Conservation (phyloP, 2,888 invertebrate species). For the Drosophila robusta region DNA sequence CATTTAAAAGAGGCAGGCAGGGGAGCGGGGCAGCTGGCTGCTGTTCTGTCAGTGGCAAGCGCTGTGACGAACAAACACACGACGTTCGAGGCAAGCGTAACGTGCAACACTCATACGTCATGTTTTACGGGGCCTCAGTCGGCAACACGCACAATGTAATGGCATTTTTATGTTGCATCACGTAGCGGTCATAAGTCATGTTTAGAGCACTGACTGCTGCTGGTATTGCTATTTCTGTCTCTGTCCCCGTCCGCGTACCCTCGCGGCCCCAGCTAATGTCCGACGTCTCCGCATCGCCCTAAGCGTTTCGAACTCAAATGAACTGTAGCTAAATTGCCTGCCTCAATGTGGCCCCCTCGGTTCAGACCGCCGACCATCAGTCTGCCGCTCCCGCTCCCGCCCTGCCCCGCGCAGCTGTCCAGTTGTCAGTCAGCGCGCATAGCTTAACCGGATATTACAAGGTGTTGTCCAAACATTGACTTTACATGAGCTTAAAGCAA, state of each 20-base stretch:
- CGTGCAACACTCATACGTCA: slow-evolving; percentile 82
- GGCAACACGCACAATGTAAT: slow-evolving; percentile 75
- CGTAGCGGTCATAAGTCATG: slow-evolving; percentile 84
- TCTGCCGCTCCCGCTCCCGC: not conserved
- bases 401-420: slow-evolving; percentile 35
- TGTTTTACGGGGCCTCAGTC: slow-evolving; percentile 63
- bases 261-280: not conserved
- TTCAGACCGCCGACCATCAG: slow-evolving; percentile 13
- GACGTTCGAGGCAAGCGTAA: slow-evolving; percentile 54
- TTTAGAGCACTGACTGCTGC: slow-evolving; percentile 82
- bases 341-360: slow-evolving; percentile 13
- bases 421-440: slow-evolving; percentile 69
- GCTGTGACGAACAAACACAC: slow-evolving; percentile 50
- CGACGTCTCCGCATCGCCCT: slow-evolving; percentile 9
- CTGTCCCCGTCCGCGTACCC: not conserved
- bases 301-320: slow-evolving; percentile 71
- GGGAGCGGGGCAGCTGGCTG: slow-evolving; percentile 6
- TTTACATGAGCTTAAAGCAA: slow-evolving; percentile 82
- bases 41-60: slow-evolving; percentile 58
- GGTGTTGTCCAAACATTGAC: slow-evolving; percentile 83
- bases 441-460: slow-evolving; percentile 82
- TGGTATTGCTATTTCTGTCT: slow-evolving; percentile 34
- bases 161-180: slow-evolving; percentile 84
- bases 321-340: slow-evolving; percentile 75
- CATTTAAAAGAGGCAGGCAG: slow-evolving; percentile 39